Evolutionary conservation across 2,113 vertebrate species (phyloP).

Genomic region (Cranoglanis bouderius): DNA sequence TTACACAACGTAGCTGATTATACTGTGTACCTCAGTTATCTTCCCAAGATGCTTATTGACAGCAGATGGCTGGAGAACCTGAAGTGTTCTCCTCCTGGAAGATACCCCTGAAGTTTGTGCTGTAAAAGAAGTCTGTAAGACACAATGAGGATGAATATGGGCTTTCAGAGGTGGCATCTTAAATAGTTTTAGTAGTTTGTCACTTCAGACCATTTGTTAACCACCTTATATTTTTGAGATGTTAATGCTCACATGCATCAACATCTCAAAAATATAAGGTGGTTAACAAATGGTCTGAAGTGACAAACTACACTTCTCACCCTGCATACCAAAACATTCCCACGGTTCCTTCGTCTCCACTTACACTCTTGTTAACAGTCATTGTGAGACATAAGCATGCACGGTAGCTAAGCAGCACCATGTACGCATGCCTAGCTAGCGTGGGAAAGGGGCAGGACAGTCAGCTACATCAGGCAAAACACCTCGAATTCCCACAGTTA

Average conservation of each 20-base stretch:
- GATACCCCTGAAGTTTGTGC: constrained; percentile 57
- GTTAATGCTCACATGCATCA: background rate
- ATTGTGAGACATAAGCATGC: constrained; percentile 74
- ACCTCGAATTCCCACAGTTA: constrained; percentile 79
- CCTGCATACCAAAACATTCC: constrained; percentile 60
- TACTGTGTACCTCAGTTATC: constrained; percentile 73
- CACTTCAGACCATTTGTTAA: constrained; percentile 7
- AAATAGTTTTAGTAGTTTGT: too few species aligned
- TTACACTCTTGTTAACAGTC: constrained; percentile 72
- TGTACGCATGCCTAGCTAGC: constrained; percentile 67
- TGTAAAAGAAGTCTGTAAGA: constrained; percentile 74
- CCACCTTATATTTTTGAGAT: background rate
- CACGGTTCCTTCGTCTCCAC: constrained; percentile 60
- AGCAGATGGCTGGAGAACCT: constrained; percentile 84
- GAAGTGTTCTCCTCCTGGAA: constrained; percentile 77
- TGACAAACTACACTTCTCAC: constrained; percentile 14
- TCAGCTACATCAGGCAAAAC: constrained; percentile 52
- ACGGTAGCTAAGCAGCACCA: constrained; percentile 61
- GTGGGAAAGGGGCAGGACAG: constrained; percentile 79
- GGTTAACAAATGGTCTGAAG: background rate
- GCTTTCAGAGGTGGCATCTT: background rate
- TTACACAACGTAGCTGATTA: background rate
- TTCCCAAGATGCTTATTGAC: constrained; percentile 78
- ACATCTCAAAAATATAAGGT: background rate
- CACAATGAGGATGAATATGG: background rate